Conservation (phyloP, 2,888 invertebrate species). For the Amiota communis region DNA sequence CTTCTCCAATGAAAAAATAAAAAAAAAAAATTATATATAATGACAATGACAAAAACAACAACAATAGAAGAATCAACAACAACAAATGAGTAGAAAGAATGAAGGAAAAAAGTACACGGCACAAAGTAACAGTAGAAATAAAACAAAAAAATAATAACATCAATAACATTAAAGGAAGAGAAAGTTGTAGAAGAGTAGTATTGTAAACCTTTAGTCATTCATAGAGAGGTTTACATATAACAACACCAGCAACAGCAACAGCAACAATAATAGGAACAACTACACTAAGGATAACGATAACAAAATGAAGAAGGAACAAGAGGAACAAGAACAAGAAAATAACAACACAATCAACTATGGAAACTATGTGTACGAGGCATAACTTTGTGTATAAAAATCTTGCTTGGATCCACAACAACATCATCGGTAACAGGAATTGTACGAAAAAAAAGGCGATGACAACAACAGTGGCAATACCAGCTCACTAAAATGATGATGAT, state of each 20-base stretch:
- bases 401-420: neutral
- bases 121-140: conserved; percentile 41
- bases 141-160: conserved; percentile 14
- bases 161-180: neutral
- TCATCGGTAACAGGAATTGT: neutral
- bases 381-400: conserved; percentile 10
- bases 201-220: too few relatives aligned
- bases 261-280: conserved; percentile 39
- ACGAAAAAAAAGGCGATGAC: neutral
- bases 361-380: conserved; percentile 26
- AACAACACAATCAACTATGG: conserved; percentile 29
- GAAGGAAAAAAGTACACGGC: conserved; percentile 61
- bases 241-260: conserved; percentile 56
- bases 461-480: neutral
- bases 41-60: conserved; percentile 59
- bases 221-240: too few relatives aligned
- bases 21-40: conserved; percentile 59
- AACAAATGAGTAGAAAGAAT: conserved; percentile 43
- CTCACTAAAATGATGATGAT: neutral
- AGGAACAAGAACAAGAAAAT: conserved; percentile 26
- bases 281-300: conserved; percentile 39
- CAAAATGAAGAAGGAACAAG: conserved; percentile 4
- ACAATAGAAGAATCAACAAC: conserved; percentile 36
- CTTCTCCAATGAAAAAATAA: conserved; percentile 47
- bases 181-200: conserved; percentile 36